Conservation (phyloP, 2,113 vertebrate genomes). For the Brachyhypopomus gauderio region DNA sequence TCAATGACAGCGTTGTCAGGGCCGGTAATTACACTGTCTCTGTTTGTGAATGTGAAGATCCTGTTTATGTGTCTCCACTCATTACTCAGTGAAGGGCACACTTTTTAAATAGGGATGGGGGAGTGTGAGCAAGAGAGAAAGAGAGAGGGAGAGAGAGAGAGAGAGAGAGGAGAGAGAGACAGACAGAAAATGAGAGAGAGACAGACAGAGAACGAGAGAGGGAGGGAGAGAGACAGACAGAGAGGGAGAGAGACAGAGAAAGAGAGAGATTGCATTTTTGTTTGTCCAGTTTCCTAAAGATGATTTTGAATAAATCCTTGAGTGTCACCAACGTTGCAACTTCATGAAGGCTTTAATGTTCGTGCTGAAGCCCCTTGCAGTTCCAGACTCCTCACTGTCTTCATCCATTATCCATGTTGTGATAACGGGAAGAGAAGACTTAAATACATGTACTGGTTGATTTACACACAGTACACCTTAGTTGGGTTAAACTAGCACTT, state of each 20-base stretch:
- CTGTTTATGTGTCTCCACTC: conserved; percentile 37
- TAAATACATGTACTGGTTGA: no score
- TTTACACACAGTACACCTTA: neutral
- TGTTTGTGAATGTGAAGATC: conserved; percentile 58
- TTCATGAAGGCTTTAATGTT: neutral
- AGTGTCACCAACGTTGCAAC: neutral
- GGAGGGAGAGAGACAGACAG: neutral
- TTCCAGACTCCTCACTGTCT: no score
- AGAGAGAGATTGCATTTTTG: no score
- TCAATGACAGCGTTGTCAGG: conserved; percentile 53
- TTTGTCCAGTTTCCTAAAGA: neutral
- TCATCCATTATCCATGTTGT: neutral
- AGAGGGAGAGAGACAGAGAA: neutral
- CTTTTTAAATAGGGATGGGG: conserved; percentile 23
- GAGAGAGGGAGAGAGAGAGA: neutral
- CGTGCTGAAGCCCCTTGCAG: neutral
- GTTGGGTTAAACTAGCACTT: no score
- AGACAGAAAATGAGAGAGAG: neutral
- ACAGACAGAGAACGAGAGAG: no score
- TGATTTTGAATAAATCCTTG: neutral
- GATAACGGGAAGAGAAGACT: neutral
- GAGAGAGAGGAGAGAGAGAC: neutral
- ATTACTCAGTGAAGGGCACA: conserved; percentile 33
- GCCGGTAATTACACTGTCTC: conserved; percentile 64
- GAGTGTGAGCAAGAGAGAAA: neutral